Conservation (phyloP, 64 coral and sea anemone species). For the Stichodactyla mertensii region DNA sequence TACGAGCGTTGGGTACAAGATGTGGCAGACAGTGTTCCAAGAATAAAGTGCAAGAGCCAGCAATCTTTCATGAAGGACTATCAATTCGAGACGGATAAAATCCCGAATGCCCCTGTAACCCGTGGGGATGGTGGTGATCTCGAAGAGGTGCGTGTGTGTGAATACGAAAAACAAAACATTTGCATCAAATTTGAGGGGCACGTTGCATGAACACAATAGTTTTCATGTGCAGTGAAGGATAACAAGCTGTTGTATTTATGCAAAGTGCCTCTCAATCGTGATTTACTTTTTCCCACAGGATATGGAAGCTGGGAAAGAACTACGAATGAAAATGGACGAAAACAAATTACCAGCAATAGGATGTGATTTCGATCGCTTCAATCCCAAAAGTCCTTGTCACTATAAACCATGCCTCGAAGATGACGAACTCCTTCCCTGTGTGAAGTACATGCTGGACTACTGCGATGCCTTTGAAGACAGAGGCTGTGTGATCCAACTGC, state of each 20-base stretch:
- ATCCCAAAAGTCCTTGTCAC: constrained; percentile 74
- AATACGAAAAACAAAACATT: too few relatives aligned
- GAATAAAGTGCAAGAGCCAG: constrained; percentile 67
- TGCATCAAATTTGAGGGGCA: too few relatives aligned
- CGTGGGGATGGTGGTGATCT: constrained; percentile 85
- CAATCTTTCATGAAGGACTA: constrained; percentile 94
- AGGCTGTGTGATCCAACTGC: constrained; percentile 55
- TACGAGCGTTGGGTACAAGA: constrained; percentile 93
- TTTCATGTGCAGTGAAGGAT: too few relatives aligned
- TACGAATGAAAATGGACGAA: neutral
- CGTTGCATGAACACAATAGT: too few relatives aligned
- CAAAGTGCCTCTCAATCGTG: neutral
- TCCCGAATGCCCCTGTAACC: constrained; percentile 41
- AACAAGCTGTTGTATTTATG: too few relatives aligned
- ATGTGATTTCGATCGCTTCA: constrained; percentile 88
- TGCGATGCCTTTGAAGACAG: constrained; percentile 72
- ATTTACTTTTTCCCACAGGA: neutral
- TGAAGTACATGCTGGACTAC: constrained; percentile 83
- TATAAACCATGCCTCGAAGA: constrained; percentile 31
- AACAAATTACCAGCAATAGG: neutral
- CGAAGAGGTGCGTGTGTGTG: constrained; percentile 53
- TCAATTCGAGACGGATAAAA: constrained; percentile 87
- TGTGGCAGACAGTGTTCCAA: constrained; percentile 45
- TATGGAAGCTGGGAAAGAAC: neutral
- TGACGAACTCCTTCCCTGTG: constrained; percentile 45